Evolutionary conservation across 2,888 invertebrate species (phyloP).

Genomic region (Chrysolina haemoptera): DNA sequence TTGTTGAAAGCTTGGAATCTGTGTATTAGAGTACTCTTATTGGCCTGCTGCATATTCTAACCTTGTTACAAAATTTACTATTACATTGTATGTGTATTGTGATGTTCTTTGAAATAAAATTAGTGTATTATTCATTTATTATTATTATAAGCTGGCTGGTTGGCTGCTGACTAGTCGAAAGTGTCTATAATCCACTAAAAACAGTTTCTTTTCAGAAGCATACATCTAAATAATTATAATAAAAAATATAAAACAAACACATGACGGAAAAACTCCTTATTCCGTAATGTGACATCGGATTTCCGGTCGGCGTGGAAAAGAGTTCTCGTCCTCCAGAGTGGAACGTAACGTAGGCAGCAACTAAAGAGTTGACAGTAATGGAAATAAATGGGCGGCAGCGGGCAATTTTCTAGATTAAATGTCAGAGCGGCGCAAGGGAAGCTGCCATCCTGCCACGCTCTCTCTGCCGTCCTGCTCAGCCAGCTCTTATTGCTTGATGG

Average conservation of each 20-base stretch:
- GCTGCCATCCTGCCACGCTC: conserved; percentile 56
- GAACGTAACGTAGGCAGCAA: conserved; percentile 58
- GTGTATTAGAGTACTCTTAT: too few relatives aligned
- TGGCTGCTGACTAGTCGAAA: too few relatives aligned
- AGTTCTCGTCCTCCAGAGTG: conserved; percentile 44
- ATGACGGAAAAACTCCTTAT: conserved; percentile 58
- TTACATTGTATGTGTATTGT: too few relatives aligned
- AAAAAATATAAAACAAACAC: conserved; percentile 20
- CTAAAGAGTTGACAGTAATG: conserved; percentile 76
- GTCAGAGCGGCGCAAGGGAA: conserved; percentile 71
- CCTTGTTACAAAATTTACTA: too few relatives aligned
- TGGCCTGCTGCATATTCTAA: too few relatives aligned
- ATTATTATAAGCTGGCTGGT: too few relatives aligned
- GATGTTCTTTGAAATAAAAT: too few relatives aligned
- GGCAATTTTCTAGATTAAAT: conserved; percentile 80
- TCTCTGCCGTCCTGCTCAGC: conserved; percentile 57
- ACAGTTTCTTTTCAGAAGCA: too few relatives aligned
- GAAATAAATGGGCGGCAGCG: conserved; percentile 75
- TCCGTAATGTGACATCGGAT: conserved; percentile 69
- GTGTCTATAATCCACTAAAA: too few relatives aligned
- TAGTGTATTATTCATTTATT: too few relatives aligned
- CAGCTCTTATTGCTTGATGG: conserved; percentile 37
- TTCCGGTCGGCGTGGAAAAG: conserved; percentile 62
- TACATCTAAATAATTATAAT: too few relatives aligned
- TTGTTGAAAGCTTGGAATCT: too few relatives aligned